These are phyloP conservation scores for Conistra vaccinii DNA, from an alignment of 2,888 invertebrate genomes.

Conservation along the genomic window DNA sequence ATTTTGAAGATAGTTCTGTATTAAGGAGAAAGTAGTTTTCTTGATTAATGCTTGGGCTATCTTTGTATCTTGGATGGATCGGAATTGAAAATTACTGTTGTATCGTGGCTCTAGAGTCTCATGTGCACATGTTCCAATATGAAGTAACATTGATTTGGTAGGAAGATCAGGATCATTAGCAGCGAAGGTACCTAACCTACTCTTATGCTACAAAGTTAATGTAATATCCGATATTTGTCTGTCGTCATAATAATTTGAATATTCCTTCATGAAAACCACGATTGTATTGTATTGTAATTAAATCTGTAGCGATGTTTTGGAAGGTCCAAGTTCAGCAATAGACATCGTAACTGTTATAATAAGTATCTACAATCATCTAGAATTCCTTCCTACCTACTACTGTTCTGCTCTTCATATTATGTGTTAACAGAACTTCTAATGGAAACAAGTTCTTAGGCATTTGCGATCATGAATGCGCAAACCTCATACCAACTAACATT, in stretches of 20 bases:
- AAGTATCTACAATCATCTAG: neutral
- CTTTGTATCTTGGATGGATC: slow-evolving; percentile 14
- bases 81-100: neutral
- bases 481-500: slow-evolving; percentile 15
- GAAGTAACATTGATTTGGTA: neutral
- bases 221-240: neutral
- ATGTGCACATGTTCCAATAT: neutral
- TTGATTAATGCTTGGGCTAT: slow-evolving; percentile 9
- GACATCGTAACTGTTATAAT: neutral
- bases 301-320: neutral
- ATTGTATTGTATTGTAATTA: neutral
- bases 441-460: slow-evolving; percentile 17
- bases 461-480: slow-evolving; percentile 7
- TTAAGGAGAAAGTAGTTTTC: slow-evolving; percentile 20
- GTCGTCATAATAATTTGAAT: neutral
- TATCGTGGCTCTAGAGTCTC: neutral
- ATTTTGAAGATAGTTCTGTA: slow-evolving; percentile 33
- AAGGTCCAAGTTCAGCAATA: neutral
- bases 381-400: neutral
- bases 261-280: neutral
- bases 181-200: neutral
- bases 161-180: neutral
- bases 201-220: neutral
- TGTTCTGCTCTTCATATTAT: neutral
- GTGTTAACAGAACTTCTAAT: neutral